Conservation (phyloP, 2,113 vertebrate species). For the Plectropomus leopardus region DNA sequence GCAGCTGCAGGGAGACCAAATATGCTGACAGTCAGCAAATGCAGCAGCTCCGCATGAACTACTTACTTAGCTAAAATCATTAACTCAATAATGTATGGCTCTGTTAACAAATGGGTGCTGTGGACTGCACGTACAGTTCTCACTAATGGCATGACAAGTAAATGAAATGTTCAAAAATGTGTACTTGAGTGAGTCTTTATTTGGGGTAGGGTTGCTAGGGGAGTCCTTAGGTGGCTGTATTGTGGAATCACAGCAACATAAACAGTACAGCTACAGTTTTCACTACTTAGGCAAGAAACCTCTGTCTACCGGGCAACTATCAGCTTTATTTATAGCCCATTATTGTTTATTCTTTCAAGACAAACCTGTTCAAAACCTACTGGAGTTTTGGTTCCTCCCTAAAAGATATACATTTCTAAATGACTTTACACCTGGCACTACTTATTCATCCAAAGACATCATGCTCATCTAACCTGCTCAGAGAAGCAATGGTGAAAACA, state of each 20-base stretch:
- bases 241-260: slow-evolving; percentile 16
- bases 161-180: slow-evolving; percentile 27
- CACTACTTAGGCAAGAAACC: background rate
- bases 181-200: slow-evolving; percentile 5
- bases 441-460: background rate
- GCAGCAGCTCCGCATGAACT: slow-evolving; percentile 35
- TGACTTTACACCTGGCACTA: background rate
- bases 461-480: background rate
- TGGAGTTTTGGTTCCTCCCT: background rate
- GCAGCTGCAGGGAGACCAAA: slow-evolving; percentile 58
- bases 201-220: background rate
- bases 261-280: slow-evolving; percentile 9
- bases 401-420: background rate
- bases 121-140: background rate
- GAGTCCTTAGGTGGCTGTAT: background rate
- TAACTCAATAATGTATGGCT: slow-evolving; percentile 51
- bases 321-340: background rate
- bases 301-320: background rate
- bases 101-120: slow-evolving; percentile 23
- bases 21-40: slow-evolving; percentile 62
- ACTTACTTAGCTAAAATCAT: slow-evolving; percentile 32
- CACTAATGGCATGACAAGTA: slow-evolving; percentile 23
- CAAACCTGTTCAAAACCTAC: slow-evolving; percentile 7
- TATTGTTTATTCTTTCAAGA: slow-evolving; percentile 11
- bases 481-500: background rate